Base-by-base conservation (phyloP, 1,140 invertebrate genomes). In the Bombus impatiens region DNA sequence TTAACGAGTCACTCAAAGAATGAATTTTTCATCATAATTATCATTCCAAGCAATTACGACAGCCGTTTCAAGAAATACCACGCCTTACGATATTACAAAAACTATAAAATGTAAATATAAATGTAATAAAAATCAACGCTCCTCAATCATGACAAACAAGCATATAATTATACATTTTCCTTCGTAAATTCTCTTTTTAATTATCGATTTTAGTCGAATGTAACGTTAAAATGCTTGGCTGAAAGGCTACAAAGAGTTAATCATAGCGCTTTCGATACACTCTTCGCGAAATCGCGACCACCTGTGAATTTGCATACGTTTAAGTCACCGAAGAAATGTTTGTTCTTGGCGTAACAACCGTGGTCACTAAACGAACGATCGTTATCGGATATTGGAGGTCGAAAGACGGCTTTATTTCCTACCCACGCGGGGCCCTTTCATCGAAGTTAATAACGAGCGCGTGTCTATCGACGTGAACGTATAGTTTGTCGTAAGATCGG, bases 381-480 rank as follows among this genome's bases (percentile, higher is more conserved):
- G 62, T 79, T 85, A 47, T 74, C 53, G 40, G 77, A 85, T 74
- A 80, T 80, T 37, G 77, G 25, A 22, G 42, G 18, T 35, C 9
- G 82, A 28, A 8, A 59, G 82, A 70, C 47, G 25, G 76, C 76
- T 80, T 74, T 85, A 85, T 85, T 80, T 67, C 25, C n/a, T 18
- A 2, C 32, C n/a, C 65, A n/a, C 32, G 32, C 76, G 9, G 40
- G 12, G 32, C 22, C 67, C 18, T 85, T 86, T 86, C 79, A 82
- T 75, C 71, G 70, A 82, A 82, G 59, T 86, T 86, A 86, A 86
- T 86, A 86, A 86, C 84, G 71, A 82, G 28, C 81, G 42, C 28
- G 62, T 76, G 78, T 82, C 84, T 76, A 86, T 86, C 84, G 79
- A 86, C 78, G 84, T 62, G 78, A 65, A 67, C 78, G 70, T 85